A percentile compares a stretch with the other conserved stretches of the same genome.
Evolutionary conservation across 1,140 invertebrate genomes (phyloP).

Genomic region (Copidosoma floridanum): DNA sequence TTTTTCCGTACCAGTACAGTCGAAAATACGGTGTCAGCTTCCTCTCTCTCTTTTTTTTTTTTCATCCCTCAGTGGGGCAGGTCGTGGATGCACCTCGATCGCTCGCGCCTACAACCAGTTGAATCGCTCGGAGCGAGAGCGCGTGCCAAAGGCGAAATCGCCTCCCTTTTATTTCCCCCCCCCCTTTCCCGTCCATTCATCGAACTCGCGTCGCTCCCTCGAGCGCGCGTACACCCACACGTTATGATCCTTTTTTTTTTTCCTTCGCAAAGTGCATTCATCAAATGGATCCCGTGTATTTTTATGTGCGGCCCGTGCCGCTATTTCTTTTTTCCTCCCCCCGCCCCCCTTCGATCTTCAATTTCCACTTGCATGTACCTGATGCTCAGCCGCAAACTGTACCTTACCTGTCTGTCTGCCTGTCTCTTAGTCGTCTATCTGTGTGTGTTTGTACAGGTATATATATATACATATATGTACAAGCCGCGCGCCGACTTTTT

Average conservation of each 20-base stretch:
- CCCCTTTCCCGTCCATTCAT: background rate
- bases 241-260: too few species aligned
- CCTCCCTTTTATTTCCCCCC: background rate
- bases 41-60: background rate
- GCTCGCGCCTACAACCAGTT: slow-evolving; percentile 5
- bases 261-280: slow-evolving; percentile 10
- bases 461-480: too few species aligned
- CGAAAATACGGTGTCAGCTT: slow-evolving; percentile 3
- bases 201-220: background rate
- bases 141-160: slow-evolving; percentile 7
- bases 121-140: background rate
- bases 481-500: too few species aligned
- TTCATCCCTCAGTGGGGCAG: background rate
- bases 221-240: too few species aligned
- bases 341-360: background rate
- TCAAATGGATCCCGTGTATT: slow-evolving; percentile 3
- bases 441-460: too few species aligned
- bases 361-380: too few species aligned
- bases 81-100: background rate
- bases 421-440: too few species aligned
- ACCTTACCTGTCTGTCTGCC: too few species aligned
- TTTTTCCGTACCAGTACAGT: too few species aligned
- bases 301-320: background rate
- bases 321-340: background rate
- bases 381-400: too few species aligned